phyloP scores from a whole-genome alignment of 2,888 invertebrate genomes.

The Microctonus hyperodae region DNA sequence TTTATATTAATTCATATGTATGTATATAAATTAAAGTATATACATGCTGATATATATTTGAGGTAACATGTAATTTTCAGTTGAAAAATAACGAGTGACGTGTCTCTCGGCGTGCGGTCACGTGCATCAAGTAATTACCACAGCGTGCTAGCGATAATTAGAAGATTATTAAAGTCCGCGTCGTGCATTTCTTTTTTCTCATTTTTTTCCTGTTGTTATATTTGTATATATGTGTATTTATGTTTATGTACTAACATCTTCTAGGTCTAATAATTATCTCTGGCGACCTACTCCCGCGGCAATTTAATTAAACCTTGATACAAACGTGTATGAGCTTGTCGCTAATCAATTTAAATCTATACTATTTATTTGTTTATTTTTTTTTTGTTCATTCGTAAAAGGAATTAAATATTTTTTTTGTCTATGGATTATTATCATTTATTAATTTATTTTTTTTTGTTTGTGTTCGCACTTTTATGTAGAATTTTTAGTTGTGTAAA shows the following conservation, averaged over 20 bases:
- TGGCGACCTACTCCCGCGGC: slow-evolving; percentile 27
- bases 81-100: slow-evolving; percentile 37
- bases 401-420: neutral
- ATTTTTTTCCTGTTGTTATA: slow-evolving; percentile 28
- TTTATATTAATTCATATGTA: neutral
- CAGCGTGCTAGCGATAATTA: slow-evolving; percentile 49
- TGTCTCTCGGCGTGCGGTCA: slow-evolving; percentile 39
- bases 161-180: slow-evolving; percentile 48
- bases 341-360: slow-evolving; percentile 10
- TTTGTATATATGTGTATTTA: slow-evolving; percentile 7
- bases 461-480: neutral
- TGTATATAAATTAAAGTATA: neutral
- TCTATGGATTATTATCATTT: neutral
- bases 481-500: neutral
- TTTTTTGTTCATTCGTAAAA: neutral
- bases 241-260: neutral
- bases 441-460: neutral
- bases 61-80: slow-evolving; percentile 45
- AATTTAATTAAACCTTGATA: slow-evolving; percentile 21
- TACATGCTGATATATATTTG: slow-evolving; percentile 27
- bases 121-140: slow-evolving; percentile 48
- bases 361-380: neutral
- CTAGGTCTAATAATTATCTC: slow-evolving; percentile 5
- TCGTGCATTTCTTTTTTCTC: slow-evolving; percentile 34
- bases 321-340: slow-evolving; percentile 9